These are phyloP conservation scores for Hemaris fuciformis DNA, from an alignment of 2,888 invertebrate genomes.

Conservation along the genomic window DNA sequence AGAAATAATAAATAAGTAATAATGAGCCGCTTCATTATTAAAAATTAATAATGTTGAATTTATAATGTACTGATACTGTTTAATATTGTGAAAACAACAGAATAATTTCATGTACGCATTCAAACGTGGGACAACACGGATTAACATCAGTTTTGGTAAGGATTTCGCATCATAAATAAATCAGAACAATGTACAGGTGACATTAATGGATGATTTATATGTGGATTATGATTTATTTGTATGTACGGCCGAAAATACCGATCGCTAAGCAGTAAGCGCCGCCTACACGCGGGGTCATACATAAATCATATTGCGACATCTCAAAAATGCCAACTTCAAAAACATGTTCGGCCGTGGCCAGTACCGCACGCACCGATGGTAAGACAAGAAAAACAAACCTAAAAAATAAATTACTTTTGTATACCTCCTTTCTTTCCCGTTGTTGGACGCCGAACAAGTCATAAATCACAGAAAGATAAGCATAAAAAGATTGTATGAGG, in stretches of 20 bases:
- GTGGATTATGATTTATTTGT: slow-evolving; percentile 62
- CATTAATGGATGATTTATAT: slow-evolving; percentile 59
- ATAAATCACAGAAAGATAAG: slow-evolving; percentile 82
- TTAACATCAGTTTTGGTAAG: slow-evolving; percentile 11
- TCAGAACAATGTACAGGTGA: slow-evolving; percentile 57
- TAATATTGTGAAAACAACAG: background rate
- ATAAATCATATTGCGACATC: slow-evolving; percentile 80
- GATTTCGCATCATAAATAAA: slow-evolving; percentile 48
- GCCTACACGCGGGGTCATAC: slow-evolving; percentile 69
- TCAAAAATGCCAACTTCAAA: slow-evolving; percentile 81
- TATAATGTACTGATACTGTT: background rate
- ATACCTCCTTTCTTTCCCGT: slow-evolving; percentile 80
- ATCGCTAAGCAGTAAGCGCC: slow-evolving; percentile 74
- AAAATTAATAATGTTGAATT: background rate
- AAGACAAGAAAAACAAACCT: slow-evolving; percentile 80
- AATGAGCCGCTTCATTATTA: too few species aligned
- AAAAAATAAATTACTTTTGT: slow-evolving; percentile 82
- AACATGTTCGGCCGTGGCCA: slow-evolving; percentile 75
- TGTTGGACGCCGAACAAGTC: slow-evolving; percentile 78
- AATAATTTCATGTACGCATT: background rate
- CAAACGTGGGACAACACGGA: slow-evolving; percentile 1
- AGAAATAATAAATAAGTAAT: slow-evolving; percentile 1
- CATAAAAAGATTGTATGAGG: slow-evolving; percentile 81
- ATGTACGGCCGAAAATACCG: slow-evolving; percentile 73
- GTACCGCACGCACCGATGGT: slow-evolving; percentile 75